Conservation (phyloP, 2,797 vertebrate genomes). For the Botia almorhae region DNA sequence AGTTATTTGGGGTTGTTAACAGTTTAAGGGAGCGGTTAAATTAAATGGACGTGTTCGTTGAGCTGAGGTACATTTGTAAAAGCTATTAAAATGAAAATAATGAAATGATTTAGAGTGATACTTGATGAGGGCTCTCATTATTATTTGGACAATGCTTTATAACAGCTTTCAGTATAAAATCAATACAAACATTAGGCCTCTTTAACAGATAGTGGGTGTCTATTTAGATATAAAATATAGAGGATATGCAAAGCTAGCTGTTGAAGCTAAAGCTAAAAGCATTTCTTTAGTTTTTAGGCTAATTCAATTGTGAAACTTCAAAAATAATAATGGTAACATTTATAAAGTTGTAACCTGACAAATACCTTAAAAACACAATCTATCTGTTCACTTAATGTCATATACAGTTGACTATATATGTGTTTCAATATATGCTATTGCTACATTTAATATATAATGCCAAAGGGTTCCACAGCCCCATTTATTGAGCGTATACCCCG, state of each 20-base stretch:
- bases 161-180: neutral
- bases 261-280: too few relatives aligned
- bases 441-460: too few relatives aligned
- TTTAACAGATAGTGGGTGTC: neutral
- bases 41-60: neutral
- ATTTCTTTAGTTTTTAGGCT: too few relatives aligned
- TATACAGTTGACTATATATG: too few relatives aligned
- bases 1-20: slow-evolving; percentile 2
- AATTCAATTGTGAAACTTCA: too few relatives aligned
- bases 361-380: too few relatives aligned
- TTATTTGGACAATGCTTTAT: neutral
- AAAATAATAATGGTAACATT: too few relatives aligned
- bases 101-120: neutral
- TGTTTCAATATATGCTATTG: too few relatives aligned
- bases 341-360: too few relatives aligned
- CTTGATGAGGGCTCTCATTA: neutral
- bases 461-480: too few relatives aligned
- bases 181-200: neutral
- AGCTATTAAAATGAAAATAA: neutral
- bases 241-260: neutral
- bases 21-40: neutral
- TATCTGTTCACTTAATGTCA: too few relatives aligned
- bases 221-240: neutral
- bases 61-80: neutral
- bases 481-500: too few relatives aligned